phyloP scores from a whole-genome alignment of 2,888 invertebrate genomes.

The Caenorhabditis virilis region DNA sequence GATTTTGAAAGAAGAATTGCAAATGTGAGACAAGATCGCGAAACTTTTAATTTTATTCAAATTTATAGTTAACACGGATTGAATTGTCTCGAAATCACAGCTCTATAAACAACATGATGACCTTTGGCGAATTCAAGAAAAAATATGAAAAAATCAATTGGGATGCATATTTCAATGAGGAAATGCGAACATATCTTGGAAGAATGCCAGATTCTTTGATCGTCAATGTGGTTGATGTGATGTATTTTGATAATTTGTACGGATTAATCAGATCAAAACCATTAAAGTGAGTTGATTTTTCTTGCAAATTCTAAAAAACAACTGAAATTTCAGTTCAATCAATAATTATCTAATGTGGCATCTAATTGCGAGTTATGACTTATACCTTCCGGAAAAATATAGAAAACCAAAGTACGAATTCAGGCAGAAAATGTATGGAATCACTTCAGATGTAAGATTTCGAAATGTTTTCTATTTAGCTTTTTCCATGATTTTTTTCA shows the following conservation, averaged over 20 bases:
- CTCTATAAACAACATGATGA: slow-evolving; percentile 50
- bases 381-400: slow-evolving; percentile 52
- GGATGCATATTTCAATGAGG: slow-evolving; percentile 52
- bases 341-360: slow-evolving; percentile 63
- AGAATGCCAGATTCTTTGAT: slow-evolving; percentile 45
- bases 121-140: slow-evolving; percentile 48
- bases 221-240: slow-evolving; percentile 55
- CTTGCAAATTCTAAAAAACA: no score
- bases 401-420: slow-evolving; percentile 49
- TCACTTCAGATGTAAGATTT: slow-evolving; percentile 36
- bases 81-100: slow-evolving; percentile 50
- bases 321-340: no score
- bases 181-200: slow-evolving; percentile 41
- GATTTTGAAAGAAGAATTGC: slow-evolving; percentile 56
- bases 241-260: slow-evolving; percentile 49
- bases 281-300: no score
- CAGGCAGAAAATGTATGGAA: slow-evolving; percentile 43
- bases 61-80: slow-evolving; percentile 44
- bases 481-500: slow-evolving; percentile 4
- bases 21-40: slow-evolving; percentile 37
- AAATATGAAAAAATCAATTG: slow-evolving; percentile 54
- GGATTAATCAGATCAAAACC: slow-evolving; percentile 40
- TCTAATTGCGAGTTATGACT: slow-evolving; percentile 48
- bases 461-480: background rate
- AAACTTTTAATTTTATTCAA: background rate